Base-by-base conservation (phyloP, 2,797 vertebrate genomes). In the Tokudaia tokunoshimensis region DNA sequence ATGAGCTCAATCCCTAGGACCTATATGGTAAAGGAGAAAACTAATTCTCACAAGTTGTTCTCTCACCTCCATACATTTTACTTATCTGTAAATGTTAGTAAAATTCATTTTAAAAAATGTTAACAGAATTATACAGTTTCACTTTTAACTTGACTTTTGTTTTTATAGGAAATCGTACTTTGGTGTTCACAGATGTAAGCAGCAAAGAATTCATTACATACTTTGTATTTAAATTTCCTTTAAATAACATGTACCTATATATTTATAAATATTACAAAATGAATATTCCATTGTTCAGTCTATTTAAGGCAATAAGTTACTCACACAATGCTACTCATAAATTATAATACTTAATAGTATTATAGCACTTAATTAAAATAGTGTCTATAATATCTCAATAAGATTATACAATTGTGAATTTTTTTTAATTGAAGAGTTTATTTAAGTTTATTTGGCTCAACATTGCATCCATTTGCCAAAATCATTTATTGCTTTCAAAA, bases 401-500 rank as follows among this genome's bases (percentile, higher is more conserved):
- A 92, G 84, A 2, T 4, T 82, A 7, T 34, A 93, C 88, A 96
- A 22, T 0, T 91, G 4, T 75, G 57, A 76, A 50, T 70, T 22
- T 74, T 93, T 63, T 83, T 89, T 52, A 4, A 34, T 76, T 70
- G 57, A 22, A 92, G 93, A 1, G 8, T 95, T 22, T 96, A 47
- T 95, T 10, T 26, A 94, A 92, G 63, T 65, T 65, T 31, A 31
- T 65, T 86, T 94, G 87, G 76, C n/a, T 90, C 4, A 4, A 41
- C 89, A 97, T 80, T 90, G 6, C 5, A 96, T 17, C 10, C 26
- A 55, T 96, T 97, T 95, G 5, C 22, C 93, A 41, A 96, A 94
- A 24, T 6, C 90, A 1, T 76, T 2, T 95, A 76, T 94, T 97
- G 2, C 10, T 96, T 94, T 26, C 59, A 84, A 95, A 93, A 94